Evolutionary conservation across 37 sponge, comb jelly and placozoan species (phyloP), one percentile per base, ranked within the genome.

Genomic region (Bolinopsis microptera): DNA sequence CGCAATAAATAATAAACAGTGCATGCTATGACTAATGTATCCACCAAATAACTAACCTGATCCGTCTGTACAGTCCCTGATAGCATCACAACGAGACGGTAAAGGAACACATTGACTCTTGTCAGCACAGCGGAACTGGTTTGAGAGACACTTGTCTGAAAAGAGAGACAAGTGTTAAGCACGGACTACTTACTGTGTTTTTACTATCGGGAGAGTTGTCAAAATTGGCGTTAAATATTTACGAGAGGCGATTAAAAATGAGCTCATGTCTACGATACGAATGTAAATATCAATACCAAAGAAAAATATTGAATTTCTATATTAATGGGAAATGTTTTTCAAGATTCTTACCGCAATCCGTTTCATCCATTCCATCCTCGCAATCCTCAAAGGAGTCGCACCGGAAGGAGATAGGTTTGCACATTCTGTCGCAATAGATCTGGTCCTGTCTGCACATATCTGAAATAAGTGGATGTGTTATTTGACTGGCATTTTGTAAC

Each of bases 261-360:
- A n/a, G n/a, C n/a, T n/a, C n/a, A n/a, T n/a, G n/a, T n/a, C n/a
- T n/a, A n/a, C n/a, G n/a, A n/a, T n/a, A n/a, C n/a, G n/a, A n/a
- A n/a, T n/a, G n/a, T n/a, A n/a, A n/a, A n/a, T n/a, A n/a, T n/a
- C n/a, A n/a, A n/a, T n/a, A n/a, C n/a, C n/a, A n/a, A n/a, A n/a
- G n/a, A n/a, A n/a, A n/a, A n/a, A n/a, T n/a, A n/a, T n/a, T n/a
- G n/a, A n/a, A n/a, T n/a, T n/a, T n/a, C n/a, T n/a, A n/a, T n/a
- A n/a, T n/a, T n/a, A n/a, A n/a, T n/a, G n/a, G n/a, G n/a, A n/a
- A n/a, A n/a, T n/a, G n/a, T n/a, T n/a, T n/a, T n/a, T n/a, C n/a
- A n/a, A n/a, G n/a, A n/a, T n/a, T n/a, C 74, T n/a, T 77, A 77
- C 80, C 90, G 36, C 90, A 86, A 41, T 86, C 26, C 61, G n/a